Percentiles rank a stretch among this genome's conserved stretches.
Evolutionary conservation across 2,113 vertebrate genomes (phyloP).

Genomic region (Gallinago paraguaiae): DNA sequence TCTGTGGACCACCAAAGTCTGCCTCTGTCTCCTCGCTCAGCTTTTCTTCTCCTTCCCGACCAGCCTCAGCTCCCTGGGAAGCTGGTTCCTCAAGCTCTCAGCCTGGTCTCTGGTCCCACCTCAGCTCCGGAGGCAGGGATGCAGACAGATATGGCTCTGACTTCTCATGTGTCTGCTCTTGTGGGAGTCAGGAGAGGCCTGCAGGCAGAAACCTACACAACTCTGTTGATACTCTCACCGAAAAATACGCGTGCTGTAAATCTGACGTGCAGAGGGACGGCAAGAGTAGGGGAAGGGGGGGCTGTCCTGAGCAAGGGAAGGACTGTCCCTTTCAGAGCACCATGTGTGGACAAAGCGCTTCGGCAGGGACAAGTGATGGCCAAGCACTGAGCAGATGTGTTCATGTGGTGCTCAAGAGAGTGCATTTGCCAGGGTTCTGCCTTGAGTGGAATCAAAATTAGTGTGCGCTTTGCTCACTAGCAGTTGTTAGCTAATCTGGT

Average conservation of each 20-base stretch:
- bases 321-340: neutral
- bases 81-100: neutral
- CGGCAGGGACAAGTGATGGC: neutral
- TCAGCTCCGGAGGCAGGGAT: neutral
- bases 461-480: fast-evolving
- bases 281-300: neutral
- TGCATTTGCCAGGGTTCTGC: neutral
- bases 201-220: neutral
- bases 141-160: neutral
- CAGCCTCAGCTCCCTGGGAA: neutral
- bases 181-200: neutral
- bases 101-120: neutral
- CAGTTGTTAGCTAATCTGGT: neutral
- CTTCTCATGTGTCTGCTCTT: neutral
- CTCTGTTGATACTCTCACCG: neutral
- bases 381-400: neutral
- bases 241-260: fast-evolving
- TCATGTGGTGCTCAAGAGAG: fast-evolving
- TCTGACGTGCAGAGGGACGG: neutral
- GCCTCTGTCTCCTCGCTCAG: neutral
- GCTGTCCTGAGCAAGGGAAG: neutral
- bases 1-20: neutral
- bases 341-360: fast-evolving
- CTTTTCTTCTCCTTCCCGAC: neutral
- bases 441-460: neutral